phyloP scores from a whole-genome alignment of 2,888 invertebrate species.

The Coelinius sp. region DNA sequence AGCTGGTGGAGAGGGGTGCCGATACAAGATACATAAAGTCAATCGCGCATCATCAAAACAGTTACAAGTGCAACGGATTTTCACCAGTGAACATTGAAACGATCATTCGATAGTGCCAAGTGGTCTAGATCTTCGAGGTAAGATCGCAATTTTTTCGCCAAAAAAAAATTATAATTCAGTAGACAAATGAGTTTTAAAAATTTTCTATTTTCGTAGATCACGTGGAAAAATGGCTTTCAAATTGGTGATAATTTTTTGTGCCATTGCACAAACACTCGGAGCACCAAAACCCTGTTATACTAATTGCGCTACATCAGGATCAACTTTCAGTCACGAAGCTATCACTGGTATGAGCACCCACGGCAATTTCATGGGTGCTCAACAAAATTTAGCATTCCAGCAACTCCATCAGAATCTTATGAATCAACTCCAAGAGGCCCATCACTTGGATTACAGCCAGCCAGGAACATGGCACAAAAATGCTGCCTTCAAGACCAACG shows the following conservation, averaged over 20 bases:
- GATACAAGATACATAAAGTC: conserved; percentile 49
- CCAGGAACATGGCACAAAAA: conserved; percentile 63
- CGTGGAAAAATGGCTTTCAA: conserved; percentile 44
- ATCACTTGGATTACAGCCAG: conserved; percentile 46
- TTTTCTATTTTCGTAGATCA: conserved; percentile 39
- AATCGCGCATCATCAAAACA: conserved; percentile 40
- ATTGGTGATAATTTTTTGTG: conserved; percentile 47
- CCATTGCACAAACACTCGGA: conserved; percentile 49
- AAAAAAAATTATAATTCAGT: not conserved
- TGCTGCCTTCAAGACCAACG: conserved; percentile 55
- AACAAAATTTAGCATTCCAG: conserved; percentile 30
- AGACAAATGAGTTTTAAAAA: not conserved
- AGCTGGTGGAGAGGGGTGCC: conserved; percentile 46
- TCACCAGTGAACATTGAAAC: conserved; percentile 43
- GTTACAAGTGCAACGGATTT: conserved; percentile 49
- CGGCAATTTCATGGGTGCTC: conserved; percentile 42
- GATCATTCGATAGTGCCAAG: conserved; percentile 12
- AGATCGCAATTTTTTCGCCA: not conserved
- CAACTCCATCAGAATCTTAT: conserved; percentile 29
- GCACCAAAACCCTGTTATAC: conserved; percentile 56
- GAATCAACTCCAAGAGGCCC: conserved; percentile 27
- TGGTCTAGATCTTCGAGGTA: conserved; percentile 11
- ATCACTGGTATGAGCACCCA: conserved; percentile 26
- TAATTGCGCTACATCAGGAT: conserved; percentile 32
- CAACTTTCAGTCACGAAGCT: conserved; percentile 21